Evolutionary conservation across 1,140 invertebrate genomes (phyloP), one percentile per base, ranked within the genome.

Genomic region (Megalopta genalis): DNA sequence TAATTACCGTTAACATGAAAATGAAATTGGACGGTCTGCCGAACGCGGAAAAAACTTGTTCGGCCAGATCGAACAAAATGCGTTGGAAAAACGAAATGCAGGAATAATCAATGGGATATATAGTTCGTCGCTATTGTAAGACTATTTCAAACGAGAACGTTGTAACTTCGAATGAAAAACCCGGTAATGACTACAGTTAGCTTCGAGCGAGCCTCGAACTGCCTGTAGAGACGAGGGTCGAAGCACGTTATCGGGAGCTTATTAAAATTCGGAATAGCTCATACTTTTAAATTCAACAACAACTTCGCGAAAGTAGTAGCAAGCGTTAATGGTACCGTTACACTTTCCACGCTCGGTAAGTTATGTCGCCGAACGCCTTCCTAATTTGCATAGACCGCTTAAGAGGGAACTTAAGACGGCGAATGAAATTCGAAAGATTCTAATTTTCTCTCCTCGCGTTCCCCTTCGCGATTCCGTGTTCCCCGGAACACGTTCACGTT

Each of bases 221-320:
- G 18, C 1, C 21, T 21, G 54, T 52, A 52, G 49, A 52, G 49
- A 14, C 16, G 18, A 21, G 49, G 49, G 21, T 57, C n/a, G 54
- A 21, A 9, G 54, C 18, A 57, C 54, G 54, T n/a, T 57, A 57
- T 57, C 54, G 54, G 54, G 54, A 57, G 54, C 54, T 57, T 62
- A 62, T 62, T 62, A 62, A 62, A 62, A 62, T 57, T 57, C 54
- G 54, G 21, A 57, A 57, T 57, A 57, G 54, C 54, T 57, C 54
- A 57, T 57, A 57, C 54, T 57, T 57, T 57, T 57, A 57, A 57
- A 57, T 57, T 57, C 54, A 57, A 57, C 54, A 57, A 57, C 54
- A 57, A 57, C 54, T 62, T 32, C 60, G 14, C 16, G 25, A 62
- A 62, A 62, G 60, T 32, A 32, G 60, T 18, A 23, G 0, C 25